Percentiles rank a stretch among this genome's conserved stretches.
These are phyloP conservation scores for Pogoniulus pusillus DNA, from an alignment of 2,797 vertebrate genomes.

Conservation along the genomic window DNA sequence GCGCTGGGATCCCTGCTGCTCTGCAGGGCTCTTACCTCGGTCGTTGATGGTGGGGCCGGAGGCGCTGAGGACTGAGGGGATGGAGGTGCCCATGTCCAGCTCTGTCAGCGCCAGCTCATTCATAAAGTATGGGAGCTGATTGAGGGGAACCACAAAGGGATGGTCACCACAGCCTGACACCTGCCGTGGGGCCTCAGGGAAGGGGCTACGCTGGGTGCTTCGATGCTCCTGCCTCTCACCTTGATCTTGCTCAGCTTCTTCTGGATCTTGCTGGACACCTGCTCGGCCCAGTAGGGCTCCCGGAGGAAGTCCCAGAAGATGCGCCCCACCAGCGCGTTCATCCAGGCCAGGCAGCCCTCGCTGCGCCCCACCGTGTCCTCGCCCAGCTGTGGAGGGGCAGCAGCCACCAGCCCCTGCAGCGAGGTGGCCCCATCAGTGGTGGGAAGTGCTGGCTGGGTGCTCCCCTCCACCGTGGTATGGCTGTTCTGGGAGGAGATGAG, in stretches of 20 bases:
- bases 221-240: slow-evolving; percentile 69
- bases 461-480: neutral
- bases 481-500: neutral
- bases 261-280: slow-evolving; percentile 87
- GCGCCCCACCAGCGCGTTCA: slow-evolving; percentile 84
- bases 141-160: neutral
- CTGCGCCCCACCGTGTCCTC: neutral
- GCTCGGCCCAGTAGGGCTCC: slow-evolving; percentile 85
- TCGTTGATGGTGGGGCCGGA: slow-evolving; percentile 82
- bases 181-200: rapidly evolving
- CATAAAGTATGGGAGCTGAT: slow-evolving; percentile 91
- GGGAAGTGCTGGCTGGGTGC: neutral
- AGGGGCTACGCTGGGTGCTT: rapidly evolving
- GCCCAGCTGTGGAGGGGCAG: rapidly evolving
- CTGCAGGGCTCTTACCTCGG: slow-evolving; percentile 73
- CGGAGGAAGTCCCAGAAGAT: slow-evolving; percentile 90
- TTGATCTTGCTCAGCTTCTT: slow-evolving; percentile 91
- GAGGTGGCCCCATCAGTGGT: neutral
- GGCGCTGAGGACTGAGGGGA: slow-evolving; percentile 81
- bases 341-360: slow-evolving; percentile 67
- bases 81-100: slow-evolving; percentile 87
- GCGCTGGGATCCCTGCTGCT: neutral
- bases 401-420: neutral
- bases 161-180: neutral
- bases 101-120: slow-evolving; percentile 87